A percentile compares a stretch with the other conserved stretches of the same genome.
Evolutionary conservation across 2,797 vertebrate species (phyloP).

Genomic region (Semotilus atromaculatus): DNA sequence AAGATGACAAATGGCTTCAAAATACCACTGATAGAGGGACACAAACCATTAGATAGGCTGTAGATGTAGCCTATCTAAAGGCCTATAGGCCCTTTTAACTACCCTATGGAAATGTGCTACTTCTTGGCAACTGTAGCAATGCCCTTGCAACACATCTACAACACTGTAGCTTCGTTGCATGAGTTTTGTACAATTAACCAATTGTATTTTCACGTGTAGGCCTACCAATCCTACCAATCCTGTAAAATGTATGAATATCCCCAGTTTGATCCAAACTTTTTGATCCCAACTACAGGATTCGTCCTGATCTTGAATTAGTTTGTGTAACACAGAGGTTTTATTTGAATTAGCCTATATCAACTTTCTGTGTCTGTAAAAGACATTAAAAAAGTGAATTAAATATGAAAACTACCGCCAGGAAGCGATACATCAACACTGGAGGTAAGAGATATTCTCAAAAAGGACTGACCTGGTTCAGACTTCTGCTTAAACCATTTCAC

Average conservation of each 20-base stretch:
- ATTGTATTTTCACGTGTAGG: too few species aligned
- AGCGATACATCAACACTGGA: neutral
- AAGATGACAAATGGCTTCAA: neutral
- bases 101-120: neutral
- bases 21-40: neutral
- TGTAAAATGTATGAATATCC: neutral
- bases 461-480: neutral
- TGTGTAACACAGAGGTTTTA: neutral
- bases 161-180: neutral
- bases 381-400: neutral
- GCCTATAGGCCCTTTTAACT: neutral
- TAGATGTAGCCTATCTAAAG: too few species aligned
- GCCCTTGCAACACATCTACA: neutral
- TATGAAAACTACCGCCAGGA: neutral
- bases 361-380: conserved; percentile 16
- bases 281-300: neutral
- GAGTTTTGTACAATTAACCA: neutral
- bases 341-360: neutral
- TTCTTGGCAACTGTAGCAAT: neutral
- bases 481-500: conserved; percentile 12
- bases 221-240: too few species aligned
- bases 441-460: conserved; percentile 16
- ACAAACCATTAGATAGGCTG: too few species aligned
- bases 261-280: neutral
- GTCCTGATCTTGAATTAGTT: neutral